Percentiles rank a stretch among this genome's conserved stretches.
Evolutionary conservation across 2,797 vertebrate species (phyloP).

Genomic region (Cetoscarus ocellatus): DNA sequence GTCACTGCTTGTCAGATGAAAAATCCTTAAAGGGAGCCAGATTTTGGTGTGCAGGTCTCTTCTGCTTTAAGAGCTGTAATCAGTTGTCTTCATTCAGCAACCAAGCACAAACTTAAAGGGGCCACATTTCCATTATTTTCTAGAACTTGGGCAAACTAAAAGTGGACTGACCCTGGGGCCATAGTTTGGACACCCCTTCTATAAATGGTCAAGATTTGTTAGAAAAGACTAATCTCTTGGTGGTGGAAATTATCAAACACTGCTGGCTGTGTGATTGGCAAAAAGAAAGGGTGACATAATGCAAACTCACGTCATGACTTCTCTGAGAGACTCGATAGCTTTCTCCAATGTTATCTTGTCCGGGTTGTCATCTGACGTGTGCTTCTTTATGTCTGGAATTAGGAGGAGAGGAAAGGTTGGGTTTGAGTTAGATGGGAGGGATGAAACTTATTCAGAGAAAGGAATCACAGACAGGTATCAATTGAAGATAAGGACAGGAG

Average conservation of each 20-base stretch:
- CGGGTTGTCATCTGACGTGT: conserved; percentile 95
- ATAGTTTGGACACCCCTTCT: too few species aligned
- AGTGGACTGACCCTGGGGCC: too few species aligned
- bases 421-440: background rate
- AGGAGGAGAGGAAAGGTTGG: conserved; percentile 14
- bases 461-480: conserved; percentile 23
- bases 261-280: background rate
- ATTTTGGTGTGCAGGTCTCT: too few species aligned
- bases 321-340: conserved; percentile 96
- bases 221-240: background rate
- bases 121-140: too few species aligned
- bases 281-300: conserved; percentile 4
- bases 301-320: conserved; percentile 97
- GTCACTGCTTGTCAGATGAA: too few species aligned
- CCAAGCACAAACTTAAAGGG: too few species aligned
- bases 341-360: conserved; percentile 95
- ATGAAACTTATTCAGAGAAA: conserved; percentile 18
- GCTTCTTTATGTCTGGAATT: conserved; percentile 94
- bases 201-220: background rate
- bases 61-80: too few species aligned
- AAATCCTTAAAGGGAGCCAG: too few species aligned
- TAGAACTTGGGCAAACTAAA: too few species aligned
- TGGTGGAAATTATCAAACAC: conserved; percentile 24
- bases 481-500: conserved; percentile 10
- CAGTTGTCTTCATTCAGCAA: too few species aligned